Percentiles rank a stretch among this genome's conserved stretches.
Conservation (phyloP, 2,113 vertebrate genomes). For the Hydropotes inermis region DNA sequence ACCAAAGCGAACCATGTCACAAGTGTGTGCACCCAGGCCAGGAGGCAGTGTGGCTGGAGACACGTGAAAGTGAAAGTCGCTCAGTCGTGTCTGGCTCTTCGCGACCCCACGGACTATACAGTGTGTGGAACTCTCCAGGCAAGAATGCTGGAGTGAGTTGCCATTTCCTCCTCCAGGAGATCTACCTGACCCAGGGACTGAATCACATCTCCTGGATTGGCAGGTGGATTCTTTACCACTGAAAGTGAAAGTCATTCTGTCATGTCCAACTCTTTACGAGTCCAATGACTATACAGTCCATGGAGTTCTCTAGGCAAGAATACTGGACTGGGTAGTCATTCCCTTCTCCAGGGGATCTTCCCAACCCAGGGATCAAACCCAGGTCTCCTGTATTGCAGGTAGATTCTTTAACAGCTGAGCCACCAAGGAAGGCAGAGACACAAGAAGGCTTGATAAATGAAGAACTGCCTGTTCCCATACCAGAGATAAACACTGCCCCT, state of each 20-base stretch:
- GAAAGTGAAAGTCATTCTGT: too few species aligned
- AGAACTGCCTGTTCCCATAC: neutral
- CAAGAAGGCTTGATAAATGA: neutral
- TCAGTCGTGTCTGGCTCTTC: neutral
- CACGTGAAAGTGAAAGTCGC: neutral
- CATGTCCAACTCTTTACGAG: too few species aligned
- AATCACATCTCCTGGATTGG: too few species aligned
- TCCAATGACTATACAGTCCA: too few species aligned
- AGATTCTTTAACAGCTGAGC: neutral
- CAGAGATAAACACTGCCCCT: neutral
- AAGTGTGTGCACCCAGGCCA: neutral
- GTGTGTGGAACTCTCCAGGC: neutral
- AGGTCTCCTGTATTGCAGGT: accelerated
- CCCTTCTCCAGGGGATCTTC: neutral
- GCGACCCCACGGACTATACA: neutral
- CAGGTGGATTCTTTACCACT: too few species aligned
- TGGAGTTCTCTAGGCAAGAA: neutral
- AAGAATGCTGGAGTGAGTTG: neutral
- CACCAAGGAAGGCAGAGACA: neutral
- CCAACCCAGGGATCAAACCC: neutral
- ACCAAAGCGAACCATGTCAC: neutral
- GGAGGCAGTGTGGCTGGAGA: neutral
- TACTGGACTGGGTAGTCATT: neutral
- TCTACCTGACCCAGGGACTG: too few species aligned
- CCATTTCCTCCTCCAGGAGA: too few species aligned